These are phyloP conservation scores for Abramis brama DNA, from an alignment of 2,113 vertebrate species.

Conservation along the genomic window DNA sequence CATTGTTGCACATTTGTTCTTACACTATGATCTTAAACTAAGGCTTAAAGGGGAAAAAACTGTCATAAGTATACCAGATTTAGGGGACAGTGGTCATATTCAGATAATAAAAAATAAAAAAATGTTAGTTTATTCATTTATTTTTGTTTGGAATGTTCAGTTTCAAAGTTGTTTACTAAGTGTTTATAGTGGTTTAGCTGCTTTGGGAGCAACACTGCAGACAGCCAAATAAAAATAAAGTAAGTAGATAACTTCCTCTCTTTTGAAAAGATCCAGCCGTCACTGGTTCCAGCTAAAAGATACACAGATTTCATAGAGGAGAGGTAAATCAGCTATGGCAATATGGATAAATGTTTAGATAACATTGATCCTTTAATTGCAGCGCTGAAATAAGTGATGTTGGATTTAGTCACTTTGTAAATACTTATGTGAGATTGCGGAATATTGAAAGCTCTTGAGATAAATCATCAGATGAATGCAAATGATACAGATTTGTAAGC, in stretches of 20 bases:
- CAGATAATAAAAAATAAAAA: neutral
- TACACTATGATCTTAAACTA: neutral
- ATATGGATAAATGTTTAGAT: conserved; percentile 34
- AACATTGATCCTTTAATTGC: conserved; percentile 11
- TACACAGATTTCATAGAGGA: neutral
- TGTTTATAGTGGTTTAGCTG: neutral
- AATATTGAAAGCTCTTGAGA: conserved; percentile 36
- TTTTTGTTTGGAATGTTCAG: neutral
- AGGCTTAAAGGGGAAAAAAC: neutral
- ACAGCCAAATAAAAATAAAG: neutral
- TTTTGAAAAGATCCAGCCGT: neutral
- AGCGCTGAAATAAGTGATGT: conserved; percentile 1
- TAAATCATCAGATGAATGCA: conserved; percentile 39
- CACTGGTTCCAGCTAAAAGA: neutral
- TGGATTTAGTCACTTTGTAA: conserved; percentile 33
- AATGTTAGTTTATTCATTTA: neutral
- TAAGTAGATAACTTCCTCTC: neutral
- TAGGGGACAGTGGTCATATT: neutral
- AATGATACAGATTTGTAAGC: neutral
- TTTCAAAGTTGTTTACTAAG: neutral
- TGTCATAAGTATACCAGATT: no score
- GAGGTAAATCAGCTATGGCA: conserved; percentile 13
- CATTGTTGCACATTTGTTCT: neutral
- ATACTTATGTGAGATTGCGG: conserved; percentile 30
- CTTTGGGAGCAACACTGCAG: neutral